These are phyloP conservation scores for Drosophila aff. DNA, from an alignment of 1,140 invertebrate species.

Conservation along the genomic window DNA sequence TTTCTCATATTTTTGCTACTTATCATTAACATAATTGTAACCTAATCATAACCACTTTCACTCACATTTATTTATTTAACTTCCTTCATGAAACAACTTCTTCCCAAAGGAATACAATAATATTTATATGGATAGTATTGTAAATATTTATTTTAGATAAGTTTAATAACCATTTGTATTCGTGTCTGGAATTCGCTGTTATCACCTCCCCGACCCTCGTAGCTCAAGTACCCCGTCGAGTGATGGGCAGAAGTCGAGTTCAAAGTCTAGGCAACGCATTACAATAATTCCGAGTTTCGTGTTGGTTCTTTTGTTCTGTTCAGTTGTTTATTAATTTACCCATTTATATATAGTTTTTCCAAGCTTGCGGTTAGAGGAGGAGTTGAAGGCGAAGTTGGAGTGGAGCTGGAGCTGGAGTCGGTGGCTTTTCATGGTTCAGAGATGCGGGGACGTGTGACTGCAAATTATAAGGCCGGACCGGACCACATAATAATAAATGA, in stretches of 20 bases:
- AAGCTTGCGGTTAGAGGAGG: conserved; percentile 47
- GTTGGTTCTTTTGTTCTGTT: conserved; percentile 45
- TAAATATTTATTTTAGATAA: conserved; percentile 13
- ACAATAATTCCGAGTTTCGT: conserved; percentile 45
- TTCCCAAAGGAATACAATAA: background rate
- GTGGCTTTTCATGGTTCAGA: conserved; percentile 65
- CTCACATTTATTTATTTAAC: background rate
- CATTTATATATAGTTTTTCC: conserved; percentile 39
- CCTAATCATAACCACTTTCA: background rate
- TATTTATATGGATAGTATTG: background rate
- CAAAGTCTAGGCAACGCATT: conserved; percentile 31
- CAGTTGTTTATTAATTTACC: conserved; percentile 59
- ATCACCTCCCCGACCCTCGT: background rate
- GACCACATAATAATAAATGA: conserved; percentile 79
- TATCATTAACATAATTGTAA: background rate
- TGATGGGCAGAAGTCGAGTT: conserved; percentile 23
- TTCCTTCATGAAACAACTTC: background rate
- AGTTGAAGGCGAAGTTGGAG: background rate
- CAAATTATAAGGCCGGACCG: conserved; percentile 73
- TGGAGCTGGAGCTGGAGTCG: conserved; percentile 19
- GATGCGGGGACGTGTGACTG: conserved; percentile 56
- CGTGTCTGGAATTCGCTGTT: conserved; percentile 4
- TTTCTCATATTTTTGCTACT: background rate
- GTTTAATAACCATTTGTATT: conserved; percentile 25
- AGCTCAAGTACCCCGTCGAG: background rate